phyloP scores from a whole-genome alignment of 1,140 invertebrate genomes.

The Heliconius hewitsoni region DNA sequence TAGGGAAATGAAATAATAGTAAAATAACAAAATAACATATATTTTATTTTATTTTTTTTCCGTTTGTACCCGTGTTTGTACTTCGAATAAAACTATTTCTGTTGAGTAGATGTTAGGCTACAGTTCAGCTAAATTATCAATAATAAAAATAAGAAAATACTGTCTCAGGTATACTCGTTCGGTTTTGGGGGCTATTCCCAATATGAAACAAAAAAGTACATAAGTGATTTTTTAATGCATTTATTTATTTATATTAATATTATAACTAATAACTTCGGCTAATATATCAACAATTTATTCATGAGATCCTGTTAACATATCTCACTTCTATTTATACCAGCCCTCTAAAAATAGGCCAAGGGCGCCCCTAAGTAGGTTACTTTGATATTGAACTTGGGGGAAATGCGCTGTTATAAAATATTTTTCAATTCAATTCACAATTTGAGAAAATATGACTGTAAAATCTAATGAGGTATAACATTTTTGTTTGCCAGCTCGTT shows the following conservation, averaged over 20 bases:
- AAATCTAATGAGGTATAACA: not conserved
- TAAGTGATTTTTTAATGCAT: not conserved
- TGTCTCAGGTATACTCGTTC: no score
- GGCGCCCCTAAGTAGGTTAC: conserved; percentile 3
- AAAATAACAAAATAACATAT: no score
- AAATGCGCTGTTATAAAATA: not conserved
- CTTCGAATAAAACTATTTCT: no score
- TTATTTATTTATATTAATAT: not conserved
- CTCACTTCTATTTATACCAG: not conserved
- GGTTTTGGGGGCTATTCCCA: no score
- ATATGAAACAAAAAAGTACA: not conserved
- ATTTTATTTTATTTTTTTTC: no score
- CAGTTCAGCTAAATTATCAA: no score
- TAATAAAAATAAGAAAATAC: not conserved
- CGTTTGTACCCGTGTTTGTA: no score
- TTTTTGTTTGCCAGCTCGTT: not conserved
- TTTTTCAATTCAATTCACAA: conserved; percentile 1
- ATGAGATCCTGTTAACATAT: not conserved
- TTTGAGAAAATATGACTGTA: not conserved
- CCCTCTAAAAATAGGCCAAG: conserved; percentile 13
- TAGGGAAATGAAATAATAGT: no score
- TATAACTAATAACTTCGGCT: not conserved
- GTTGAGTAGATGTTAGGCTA: no score
- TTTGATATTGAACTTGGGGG: conserved; percentile 12
- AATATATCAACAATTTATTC: not conserved